A percentile compares a stretch with the other conserved stretches of the same genome.
These are phyloP conservation scores for Aphaenogaster ashmeadi DNA, from an alignment of 1,140 invertebrate genomes.

Conservation along the genomic window DNA sequence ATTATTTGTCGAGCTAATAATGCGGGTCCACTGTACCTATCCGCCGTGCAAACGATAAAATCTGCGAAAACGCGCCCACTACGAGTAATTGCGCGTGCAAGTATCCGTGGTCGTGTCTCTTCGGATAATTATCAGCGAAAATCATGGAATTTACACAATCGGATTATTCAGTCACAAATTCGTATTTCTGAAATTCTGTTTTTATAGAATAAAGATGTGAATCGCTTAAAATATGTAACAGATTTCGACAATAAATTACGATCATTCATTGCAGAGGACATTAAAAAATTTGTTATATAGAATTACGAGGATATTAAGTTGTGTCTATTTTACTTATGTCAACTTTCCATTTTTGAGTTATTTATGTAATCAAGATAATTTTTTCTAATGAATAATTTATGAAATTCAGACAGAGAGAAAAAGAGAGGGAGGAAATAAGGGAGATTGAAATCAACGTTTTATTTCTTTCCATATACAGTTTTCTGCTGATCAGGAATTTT, in stretches of 20 bases:
- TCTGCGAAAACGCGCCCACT: constrained; percentile 74
- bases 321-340: not conserved
- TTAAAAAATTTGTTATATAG: not conserved
- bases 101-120: constrained; percentile 63
- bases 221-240: not conserved
- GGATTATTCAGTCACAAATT: not conserved
- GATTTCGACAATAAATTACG: not conserved
- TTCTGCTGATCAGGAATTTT: not conserved
- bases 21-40: constrained; percentile 78
- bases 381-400: not conserved
- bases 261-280: not conserved
- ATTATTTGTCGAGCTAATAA: constrained; percentile 85
- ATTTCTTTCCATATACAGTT: not conserved
- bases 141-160: constrained; percentile 53
- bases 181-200: not conserved
- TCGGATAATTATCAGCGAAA: constrained; percentile 69
- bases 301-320: not conserved
- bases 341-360: not conserved
- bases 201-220: not conserved
- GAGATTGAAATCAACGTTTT: not conserved
- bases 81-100: constrained; percentile 79
- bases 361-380: not conserved
- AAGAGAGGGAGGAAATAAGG: not conserved
- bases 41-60: constrained; percentile 77
- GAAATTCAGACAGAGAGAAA: not conserved